These are phyloP conservation scores for Drosophila siamana DNA, from an alignment of 2,888 invertebrate species.

Conservation along the genomic window DNA sequence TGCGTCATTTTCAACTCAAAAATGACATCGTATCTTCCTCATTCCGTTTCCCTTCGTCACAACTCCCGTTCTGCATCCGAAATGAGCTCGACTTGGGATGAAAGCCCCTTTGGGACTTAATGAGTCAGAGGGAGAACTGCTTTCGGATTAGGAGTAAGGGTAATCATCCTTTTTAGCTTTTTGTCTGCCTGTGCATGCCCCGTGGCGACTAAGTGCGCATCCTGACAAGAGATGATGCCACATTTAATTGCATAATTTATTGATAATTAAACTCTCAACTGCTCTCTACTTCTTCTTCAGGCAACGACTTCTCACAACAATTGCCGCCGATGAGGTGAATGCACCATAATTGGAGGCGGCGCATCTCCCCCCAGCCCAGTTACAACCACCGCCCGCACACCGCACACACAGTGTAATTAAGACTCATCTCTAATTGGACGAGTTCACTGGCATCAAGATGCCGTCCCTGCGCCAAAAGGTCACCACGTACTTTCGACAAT, in stretches of 20 bases:
- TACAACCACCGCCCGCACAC: not conserved
- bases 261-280: conserved; percentile 68
- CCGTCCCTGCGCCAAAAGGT: conserved; percentile 90
- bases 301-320: conserved; percentile 58
- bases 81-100: conserved; percentile 34
- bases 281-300: conserved; percentile 28
- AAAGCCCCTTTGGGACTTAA: conserved; percentile 39
- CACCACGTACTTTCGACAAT: conserved; percentile 90
- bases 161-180: conserved; percentile 17
- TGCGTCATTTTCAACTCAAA: conserved; percentile 52
- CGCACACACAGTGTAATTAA: conserved; percentile 40
- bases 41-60: not conserved
- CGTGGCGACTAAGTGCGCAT: conserved; percentile 61
- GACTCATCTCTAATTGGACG: conserved; percentile 44
- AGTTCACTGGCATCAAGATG: conserved; percentile 85
- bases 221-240: conserved; percentile 39
- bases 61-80: conserved; percentile 21
- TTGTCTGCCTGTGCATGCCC: conserved; percentile 26
- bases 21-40: conserved; percentile 5
- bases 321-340: conserved; percentile 67
- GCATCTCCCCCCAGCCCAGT: conserved; percentile 21
- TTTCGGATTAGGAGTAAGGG: not conserved
- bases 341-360: conserved; percentile 50
- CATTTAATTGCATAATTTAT: conserved; percentile 77
- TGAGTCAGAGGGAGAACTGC: not conserved